A percentile compares a stretch with the other conserved stretches of the same genome.
Evolutionary conservation across 2,797 vertebrate genomes (phyloP).

Genomic region (Alauda arvensis): DNA sequence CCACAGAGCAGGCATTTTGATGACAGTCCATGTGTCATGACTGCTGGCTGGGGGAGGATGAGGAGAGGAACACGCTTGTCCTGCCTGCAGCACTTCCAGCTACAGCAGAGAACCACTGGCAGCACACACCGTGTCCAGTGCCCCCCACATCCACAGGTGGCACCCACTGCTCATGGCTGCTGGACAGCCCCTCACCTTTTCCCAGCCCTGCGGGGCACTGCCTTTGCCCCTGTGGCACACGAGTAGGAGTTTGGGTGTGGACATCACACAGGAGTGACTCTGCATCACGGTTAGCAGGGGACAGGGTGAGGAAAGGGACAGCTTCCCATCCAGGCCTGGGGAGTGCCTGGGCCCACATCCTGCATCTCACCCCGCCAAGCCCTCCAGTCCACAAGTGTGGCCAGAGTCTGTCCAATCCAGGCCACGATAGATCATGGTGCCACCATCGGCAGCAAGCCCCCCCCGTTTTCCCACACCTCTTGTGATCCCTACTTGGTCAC

Average conservation of each 20-base stretch:
- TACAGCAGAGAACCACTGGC: background rate
- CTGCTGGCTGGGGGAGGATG: background rate
- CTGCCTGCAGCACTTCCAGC: background rate
- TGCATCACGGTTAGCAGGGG: background rate
- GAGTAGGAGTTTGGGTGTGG: background rate
- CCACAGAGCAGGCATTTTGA: background rate
- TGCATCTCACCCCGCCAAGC: background rate
- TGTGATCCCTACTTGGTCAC: fast-evolving
- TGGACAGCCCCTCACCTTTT: background rate
- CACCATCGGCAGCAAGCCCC: no score
- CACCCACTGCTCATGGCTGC: background rate
- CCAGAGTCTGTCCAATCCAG: background rate
- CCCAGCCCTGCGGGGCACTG: background rate
- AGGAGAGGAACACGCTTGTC: background rate
- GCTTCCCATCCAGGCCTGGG: background rate
- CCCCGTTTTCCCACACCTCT: fast-evolving
- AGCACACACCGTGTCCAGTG: background rate
- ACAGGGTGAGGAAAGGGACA: background rate
- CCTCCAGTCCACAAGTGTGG: background rate
- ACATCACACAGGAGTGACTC: background rate
- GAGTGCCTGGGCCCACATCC: no score
- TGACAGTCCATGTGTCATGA: fast-evolving
- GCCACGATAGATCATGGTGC: fast-evolving
- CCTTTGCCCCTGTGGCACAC: background rate
- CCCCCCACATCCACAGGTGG: no score